Percentiles rank a stretch among this genome's conserved stretches.
These are phyloP conservation scores for Neuroscelio doddi DNA, from an alignment of 2,888 invertebrate species.

Conservation along the genomic window DNA sequence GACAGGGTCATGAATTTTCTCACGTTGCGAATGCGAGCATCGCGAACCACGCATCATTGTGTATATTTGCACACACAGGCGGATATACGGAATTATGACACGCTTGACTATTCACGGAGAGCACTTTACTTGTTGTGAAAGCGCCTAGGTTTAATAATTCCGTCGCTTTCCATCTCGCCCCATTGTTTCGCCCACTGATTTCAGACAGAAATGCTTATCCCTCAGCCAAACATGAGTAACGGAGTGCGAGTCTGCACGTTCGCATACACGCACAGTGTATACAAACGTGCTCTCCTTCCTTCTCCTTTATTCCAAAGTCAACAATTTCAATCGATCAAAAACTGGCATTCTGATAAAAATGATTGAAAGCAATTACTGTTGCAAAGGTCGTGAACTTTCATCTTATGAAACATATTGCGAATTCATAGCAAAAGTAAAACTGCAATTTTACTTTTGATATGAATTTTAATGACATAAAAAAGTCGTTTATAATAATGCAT, in stretches of 20 bases:
- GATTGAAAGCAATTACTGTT: too few relatives aligned
- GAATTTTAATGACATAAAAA: too few relatives aligned
- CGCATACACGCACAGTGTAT: too few relatives aligned
- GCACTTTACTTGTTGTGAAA: constrained; percentile 18
- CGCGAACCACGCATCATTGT: constrained; percentile 22
- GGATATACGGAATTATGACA: constrained; percentile 32
- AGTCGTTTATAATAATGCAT: too few relatives aligned
- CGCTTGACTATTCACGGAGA: constrained; percentile 33
- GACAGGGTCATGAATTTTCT: constrained; percentile 9
- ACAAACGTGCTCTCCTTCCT: too few relatives aligned
- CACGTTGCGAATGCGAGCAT: constrained; percentile 25
- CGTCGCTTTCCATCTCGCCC: constrained; percentile 28
- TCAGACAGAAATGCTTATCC: constrained; percentile 39
- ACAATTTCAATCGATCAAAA: too few relatives aligned
- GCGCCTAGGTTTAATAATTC: constrained; percentile 39
- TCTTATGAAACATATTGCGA: too few relatives aligned
- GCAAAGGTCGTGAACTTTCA: too few relatives aligned
- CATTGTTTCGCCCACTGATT: constrained; percentile 45
- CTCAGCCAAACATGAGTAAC: constrained; percentile 15
- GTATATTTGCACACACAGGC: constrained; percentile 23
- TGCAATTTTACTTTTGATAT: too few relatives aligned
- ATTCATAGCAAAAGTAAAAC: too few relatives aligned
- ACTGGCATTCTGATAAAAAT: too few relatives aligned
- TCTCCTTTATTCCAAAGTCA: too few relatives aligned
- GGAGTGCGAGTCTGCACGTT: constrained; percentile 1